Conservation (phyloP, 2,797 vertebrate species). For the Poeciliopsis paucimaculata region DNA sequence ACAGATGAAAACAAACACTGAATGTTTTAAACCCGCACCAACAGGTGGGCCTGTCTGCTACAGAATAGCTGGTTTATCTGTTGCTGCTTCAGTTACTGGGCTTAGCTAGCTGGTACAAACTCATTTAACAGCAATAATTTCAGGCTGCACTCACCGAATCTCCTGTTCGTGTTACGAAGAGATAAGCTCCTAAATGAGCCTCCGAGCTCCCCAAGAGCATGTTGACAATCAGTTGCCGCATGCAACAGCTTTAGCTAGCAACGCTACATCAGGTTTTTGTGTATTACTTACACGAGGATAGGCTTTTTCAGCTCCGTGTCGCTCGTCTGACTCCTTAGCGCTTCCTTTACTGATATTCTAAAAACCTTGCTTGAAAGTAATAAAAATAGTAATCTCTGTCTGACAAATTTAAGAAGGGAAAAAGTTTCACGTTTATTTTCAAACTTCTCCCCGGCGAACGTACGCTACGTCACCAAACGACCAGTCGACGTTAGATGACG, state of each 20-base stretch:
- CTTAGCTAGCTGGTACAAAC: constrained; percentile 41
- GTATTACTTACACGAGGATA: constrained; percentile 22
- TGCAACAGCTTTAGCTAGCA: constrained; percentile 42
- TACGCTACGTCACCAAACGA: constrained; percentile 34
- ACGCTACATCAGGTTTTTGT: background rate
- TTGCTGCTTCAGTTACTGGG: background rate
- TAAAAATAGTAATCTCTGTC: accelerated
- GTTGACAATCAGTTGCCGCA: constrained; percentile 51
- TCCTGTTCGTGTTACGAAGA: accelerated
- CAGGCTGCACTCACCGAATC: background rate
- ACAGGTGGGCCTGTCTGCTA: constrained; percentile 43
- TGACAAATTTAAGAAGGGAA: background rate
- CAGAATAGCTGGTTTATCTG: constrained; percentile 3
- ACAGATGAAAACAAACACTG: background rate
- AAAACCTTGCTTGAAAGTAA: background rate
- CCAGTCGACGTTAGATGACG: constrained; percentile 60
- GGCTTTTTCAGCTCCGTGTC: background rate
- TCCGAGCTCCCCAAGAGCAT: constrained; percentile 7
- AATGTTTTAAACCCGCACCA: background rate
- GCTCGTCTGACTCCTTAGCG: background rate
- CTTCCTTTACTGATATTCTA: background rate
- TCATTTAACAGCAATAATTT: background rate
- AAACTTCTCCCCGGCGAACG: constrained; percentile 71
- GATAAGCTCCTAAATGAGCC: background rate
- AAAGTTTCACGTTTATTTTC: constrained; percentile 72